These are phyloP conservation scores for Perca fluviatilis DNA, from an alignment of 2,113 vertebrate genomes.

Conservation along the genomic window DNA sequence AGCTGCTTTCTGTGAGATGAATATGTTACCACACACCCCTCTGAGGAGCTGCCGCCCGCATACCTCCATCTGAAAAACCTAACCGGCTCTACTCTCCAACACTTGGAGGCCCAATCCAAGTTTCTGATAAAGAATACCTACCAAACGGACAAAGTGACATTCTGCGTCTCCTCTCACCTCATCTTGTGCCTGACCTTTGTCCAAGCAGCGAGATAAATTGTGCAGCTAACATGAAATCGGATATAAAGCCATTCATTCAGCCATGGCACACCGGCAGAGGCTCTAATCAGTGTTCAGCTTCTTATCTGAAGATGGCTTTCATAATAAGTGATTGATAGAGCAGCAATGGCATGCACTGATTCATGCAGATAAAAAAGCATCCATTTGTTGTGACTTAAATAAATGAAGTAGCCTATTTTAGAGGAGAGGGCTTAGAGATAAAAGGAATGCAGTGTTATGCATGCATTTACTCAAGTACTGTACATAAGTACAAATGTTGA, in stretches of 20 bases:
- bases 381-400: neutral
- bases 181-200: constrained; percentile 68
- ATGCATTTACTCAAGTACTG: too few relatives aligned
- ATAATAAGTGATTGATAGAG: constrained; percentile 51
- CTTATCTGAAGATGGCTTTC: constrained; percentile 55
- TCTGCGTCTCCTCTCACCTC: constrained; percentile 67
- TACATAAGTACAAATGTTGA: too few relatives aligned
- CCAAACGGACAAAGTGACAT: constrained; percentile 40
- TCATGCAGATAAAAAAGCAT: neutral
- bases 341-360: neutral
- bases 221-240: constrained; percentile 54
- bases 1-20: constrained; percentile 7
- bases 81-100: neutral
- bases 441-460: too few relatives aligned
- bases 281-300: constrained; percentile 59
- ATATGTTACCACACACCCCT: neutral
- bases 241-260: constrained; percentile 63
- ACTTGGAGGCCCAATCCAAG: constrained; percentile 24
- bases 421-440: too few relatives aligned
- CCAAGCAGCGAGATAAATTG: constrained; percentile 65
- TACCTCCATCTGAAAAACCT: constrained; percentile 1
- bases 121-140: constrained; percentile 19
- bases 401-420: neutral
- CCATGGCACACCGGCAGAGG: constrained; percentile 45
- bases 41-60: constrained; percentile 1